Percentiles rank a stretch among this genome's conserved stretches.
Conservation (phyloP, 1,140 invertebrate genomes). For the Trachymyrmex cornetzi region DNA sequence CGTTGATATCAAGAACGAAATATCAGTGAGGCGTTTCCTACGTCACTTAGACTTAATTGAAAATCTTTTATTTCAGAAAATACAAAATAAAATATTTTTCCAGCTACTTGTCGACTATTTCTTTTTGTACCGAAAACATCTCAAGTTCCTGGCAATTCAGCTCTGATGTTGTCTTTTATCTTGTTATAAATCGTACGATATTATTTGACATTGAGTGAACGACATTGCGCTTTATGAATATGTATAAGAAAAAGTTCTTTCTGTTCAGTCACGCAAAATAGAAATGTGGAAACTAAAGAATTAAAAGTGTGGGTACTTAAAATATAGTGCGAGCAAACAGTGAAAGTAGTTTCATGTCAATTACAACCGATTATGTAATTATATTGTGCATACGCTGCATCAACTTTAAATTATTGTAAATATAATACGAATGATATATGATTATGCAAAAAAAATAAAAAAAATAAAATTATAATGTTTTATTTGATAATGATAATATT, state of each 20-base stretch:
- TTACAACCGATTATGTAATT: slow-evolving; percentile 33
- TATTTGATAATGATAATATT: neutral
- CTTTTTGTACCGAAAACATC: slow-evolving; percentile 11
- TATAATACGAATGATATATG: neutral
- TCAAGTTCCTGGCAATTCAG: neutral
- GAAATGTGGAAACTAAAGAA: slow-evolving; percentile 25
- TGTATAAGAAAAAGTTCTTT: slow-evolving; percentile 35
- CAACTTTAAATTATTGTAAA: slow-evolving; percentile 13
- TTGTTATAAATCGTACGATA: neutral
- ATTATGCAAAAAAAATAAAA: neutral
- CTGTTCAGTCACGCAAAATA: slow-evolving; percentile 34
- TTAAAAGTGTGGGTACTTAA: neutral
- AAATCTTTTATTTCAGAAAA: slow-evolving; percentile 79
- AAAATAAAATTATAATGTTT: slow-evolving; percentile 3
- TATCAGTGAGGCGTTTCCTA: slow-evolving; percentile 59
- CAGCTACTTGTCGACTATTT: slow-evolving; percentile 21
- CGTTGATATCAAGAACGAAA: slow-evolving; percentile 63
- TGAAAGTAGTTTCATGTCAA: slow-evolving; percentile 12
- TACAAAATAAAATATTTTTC: slow-evolving; percentile 73
- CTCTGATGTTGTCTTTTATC: neutral
- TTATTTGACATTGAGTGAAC: slow-evolving; percentile 27
- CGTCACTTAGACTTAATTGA: slow-evolving; percentile 68
- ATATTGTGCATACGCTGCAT: neutral
- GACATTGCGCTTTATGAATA: slow-evolving; percentile 29
- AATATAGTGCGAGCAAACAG: neutral